These are phyloP conservation scores for Bombycilla garrulus DNA, from an alignment of 2,113 vertebrate genomes.

Conservation along the genomic window DNA sequence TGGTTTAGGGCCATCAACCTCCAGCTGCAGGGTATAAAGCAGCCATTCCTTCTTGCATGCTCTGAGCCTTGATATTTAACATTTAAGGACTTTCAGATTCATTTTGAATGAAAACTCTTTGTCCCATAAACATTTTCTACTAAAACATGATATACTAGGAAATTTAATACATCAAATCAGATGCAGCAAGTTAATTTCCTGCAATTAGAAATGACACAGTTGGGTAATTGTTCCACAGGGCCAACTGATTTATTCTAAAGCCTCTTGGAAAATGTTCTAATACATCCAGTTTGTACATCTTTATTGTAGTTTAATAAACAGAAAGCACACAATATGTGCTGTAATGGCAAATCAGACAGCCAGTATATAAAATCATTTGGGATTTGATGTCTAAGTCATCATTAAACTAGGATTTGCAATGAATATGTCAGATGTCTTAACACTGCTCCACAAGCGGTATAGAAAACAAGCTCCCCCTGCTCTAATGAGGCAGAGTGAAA, in stretches of 20 bases:
- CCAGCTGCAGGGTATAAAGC: not conserved
- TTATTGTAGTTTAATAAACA: conserved; percentile 38
- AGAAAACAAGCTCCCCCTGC: conserved; percentile 37
- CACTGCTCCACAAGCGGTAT: conserved; percentile 41
- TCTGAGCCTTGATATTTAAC: not conserved
- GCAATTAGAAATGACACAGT: not conserved
- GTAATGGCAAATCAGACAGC: conserved; percentile 36
- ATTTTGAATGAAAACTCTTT: not conserved
- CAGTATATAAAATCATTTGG: conserved; percentile 31
- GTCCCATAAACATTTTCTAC: not conserved
- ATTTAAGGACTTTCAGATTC: not conserved
- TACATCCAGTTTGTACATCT: conserved; percentile 10
- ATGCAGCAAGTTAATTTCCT: conserved; percentile 2
- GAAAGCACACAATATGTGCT: conserved; percentile 23
- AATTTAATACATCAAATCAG: conserved; percentile 1
- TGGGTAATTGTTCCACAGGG: not conserved
- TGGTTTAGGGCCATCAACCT: not conserved
- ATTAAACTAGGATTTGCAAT: conserved; percentile 37
- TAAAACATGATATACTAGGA: not conserved
- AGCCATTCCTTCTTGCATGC: not conserved
- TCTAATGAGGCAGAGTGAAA: conserved; percentile 67
- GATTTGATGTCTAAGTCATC: conserved; percentile 44
- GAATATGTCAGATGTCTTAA: conserved; percentile 62
- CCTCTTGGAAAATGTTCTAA: not conserved
- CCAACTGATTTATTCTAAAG: not conserved